A percentile compares a stretch with the other conserved stretches of the same genome.
Evolutionary conservation across 64 coral and sea anemone genomes (phyloP).

Genomic region (Montipora capricornis): DNA sequence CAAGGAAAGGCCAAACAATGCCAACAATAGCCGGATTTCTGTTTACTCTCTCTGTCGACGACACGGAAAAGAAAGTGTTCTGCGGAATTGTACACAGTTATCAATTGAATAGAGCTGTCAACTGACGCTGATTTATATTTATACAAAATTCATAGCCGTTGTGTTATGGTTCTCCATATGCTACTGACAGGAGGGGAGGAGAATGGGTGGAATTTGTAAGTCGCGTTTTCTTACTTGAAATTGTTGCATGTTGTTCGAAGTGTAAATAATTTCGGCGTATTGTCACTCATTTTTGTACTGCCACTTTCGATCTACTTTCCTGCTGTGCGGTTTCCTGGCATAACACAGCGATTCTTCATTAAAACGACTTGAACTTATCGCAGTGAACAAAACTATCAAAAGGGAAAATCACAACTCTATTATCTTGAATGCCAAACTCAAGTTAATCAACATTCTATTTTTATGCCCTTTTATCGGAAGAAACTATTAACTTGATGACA

Average conservation of each 20-base stretch:
- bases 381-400: background rate
- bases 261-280: background rate
- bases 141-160: background rate
- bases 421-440: background rate
- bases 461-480: slow-evolving; percentile 1
- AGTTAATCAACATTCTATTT: slow-evolving; percentile 37
- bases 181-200: background rate
- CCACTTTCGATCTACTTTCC: background rate
- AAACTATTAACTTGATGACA: slow-evolving; percentile 22
- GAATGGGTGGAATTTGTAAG: background rate
- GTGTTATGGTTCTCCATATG: background rate
- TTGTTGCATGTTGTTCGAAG: background rate
- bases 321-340: background rate
- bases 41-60: too few species aligned
- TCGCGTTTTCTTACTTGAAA: background rate
- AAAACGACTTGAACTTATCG: background rate
- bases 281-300: background rate
- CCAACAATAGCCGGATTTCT: too few species aligned
- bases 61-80: too few species aligned
- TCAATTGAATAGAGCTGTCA: too few species aligned
- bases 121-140: background rate
- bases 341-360: background rate
- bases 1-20: too few species aligned
- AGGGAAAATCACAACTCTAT: background rate
- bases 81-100: too few species aligned